Base-by-base conservation (phyloP, 2,113 vertebrate genomes). In the Perognathus longimembris region DNA sequence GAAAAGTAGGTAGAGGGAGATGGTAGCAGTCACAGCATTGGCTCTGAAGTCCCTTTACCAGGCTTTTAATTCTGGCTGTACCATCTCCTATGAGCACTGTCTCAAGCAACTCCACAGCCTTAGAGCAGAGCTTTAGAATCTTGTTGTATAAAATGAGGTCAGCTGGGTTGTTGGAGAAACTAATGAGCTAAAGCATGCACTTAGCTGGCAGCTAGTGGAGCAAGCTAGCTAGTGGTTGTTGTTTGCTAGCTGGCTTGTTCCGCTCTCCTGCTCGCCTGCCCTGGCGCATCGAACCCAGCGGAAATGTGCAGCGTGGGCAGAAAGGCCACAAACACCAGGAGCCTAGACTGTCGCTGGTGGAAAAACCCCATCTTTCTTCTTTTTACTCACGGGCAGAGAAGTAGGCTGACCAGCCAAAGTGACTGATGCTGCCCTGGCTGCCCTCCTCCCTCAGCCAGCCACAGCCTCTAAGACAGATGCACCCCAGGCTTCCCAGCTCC, bases 401-500 rank as follows among this genome's bases (percentile, higher is more conserved):
- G 26, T 26, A 34, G 54, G 28, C 26, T 30, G 26, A 67, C 20
- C 77, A 76, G 45, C 9, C 22, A 40, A 73, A 30, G 26, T 74
- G 63, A 4, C 22, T 2, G 6, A 15, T 18, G 21, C 69, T 34
- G 20, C 22, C 36, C 28, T 21, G 0, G 26, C 22, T 24, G 57
- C 45, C 17, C 38, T 73, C 2, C 3, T 12, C 14, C 26, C 59
- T 71, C 78, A 28, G 30, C 26, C 7, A 45, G 22, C 32, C 42
- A 22, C 0, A 0, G 26, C 15, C 45, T 59, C 63, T 10, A 30
- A 26, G n/a, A 3, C 20, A 8, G 21, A 32, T 63, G 70, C 28
- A 67, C 21, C 15, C 50, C 45, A 0, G 0, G 54, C 50, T 42
- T 54, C 9, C 1, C 50, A 54, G 4, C 34, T 2, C 30, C 64